Conservation (phyloP, 2,888 invertebrate species). For the Dasysyrphus albostriatus region DNA sequence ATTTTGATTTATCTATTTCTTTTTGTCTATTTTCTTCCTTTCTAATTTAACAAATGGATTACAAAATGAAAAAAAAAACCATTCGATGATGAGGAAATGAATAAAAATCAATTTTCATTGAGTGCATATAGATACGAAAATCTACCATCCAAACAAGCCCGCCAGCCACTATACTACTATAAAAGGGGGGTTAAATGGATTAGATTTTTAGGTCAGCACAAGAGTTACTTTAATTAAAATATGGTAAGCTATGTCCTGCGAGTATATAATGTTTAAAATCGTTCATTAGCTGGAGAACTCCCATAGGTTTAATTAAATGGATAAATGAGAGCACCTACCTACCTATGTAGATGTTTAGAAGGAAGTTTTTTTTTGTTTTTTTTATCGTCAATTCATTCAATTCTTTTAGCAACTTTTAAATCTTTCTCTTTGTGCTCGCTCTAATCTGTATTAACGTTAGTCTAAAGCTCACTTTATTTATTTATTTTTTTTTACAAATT, state of each 20-base stretch:
- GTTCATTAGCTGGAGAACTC: constrained; percentile 29
- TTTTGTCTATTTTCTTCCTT: constrained; percentile 25
- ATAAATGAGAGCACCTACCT: neutral
- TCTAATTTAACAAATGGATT: constrained; percentile 74
- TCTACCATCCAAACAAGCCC: neutral
- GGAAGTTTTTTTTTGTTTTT: neutral
- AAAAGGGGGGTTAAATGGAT: neutral
- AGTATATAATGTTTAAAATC: constrained; percentile 18
- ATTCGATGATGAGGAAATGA: constrained; percentile 44
- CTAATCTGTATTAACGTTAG: constrained; percentile 17
- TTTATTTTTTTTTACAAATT: constrained; percentile 54
- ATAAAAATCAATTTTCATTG: constrained; percentile 69
- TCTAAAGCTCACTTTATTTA: constrained; percentile 4
- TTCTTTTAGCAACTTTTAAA: constrained; percentile 50
- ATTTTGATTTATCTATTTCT: constrained; percentile 8
- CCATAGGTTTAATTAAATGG: constrained; percentile 49
- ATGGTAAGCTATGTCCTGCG: constrained; percentile 25
- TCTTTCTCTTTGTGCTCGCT: constrained; percentile 34
- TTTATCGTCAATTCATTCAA: constrained; percentile 33
- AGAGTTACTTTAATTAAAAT: constrained; percentile 61
- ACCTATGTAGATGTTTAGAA: neutral
- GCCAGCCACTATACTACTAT: neutral
- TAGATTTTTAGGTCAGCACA: constrained; percentile 56
- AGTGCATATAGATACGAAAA: constrained; percentile 42
- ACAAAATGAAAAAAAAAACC: constrained; percentile 53